Percentiles rank a stretch among this genome's conserved stretches.
Evolutionary conservation across 2,797 vertebrate genomes (phyloP).

Genomic region (Sebastes itinus): DNA sequence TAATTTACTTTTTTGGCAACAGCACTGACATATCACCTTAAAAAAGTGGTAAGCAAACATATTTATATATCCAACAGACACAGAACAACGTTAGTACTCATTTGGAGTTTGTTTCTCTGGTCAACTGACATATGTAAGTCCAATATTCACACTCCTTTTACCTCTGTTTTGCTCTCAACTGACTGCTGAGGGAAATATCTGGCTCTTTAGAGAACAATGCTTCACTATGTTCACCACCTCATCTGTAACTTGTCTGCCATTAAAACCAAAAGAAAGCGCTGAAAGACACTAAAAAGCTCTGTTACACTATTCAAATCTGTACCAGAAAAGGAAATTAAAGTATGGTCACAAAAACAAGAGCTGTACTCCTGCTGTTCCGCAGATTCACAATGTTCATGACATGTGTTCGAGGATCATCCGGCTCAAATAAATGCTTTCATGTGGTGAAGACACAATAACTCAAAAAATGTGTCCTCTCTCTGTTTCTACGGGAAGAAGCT

Average conservation of each 20-base stretch:
- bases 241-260: neutral
- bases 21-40: conserved; percentile 29
- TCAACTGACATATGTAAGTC: neutral
- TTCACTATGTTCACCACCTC: neutral
- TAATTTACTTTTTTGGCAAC: conserved; percentile 3
- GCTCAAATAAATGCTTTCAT: neutral
- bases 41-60: conserved; percentile 25
- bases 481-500: neutral
- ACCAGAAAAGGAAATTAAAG: neutral
- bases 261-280: neutral
- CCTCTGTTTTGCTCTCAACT: neutral
- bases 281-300: neutral
- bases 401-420: neutral
- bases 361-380: neutral
- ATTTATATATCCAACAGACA: neutral
- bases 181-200: neutral
- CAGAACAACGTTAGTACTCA: neutral
- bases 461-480: neutral
- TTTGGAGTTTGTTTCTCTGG: neutral
- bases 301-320: neutral
- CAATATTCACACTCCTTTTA: neutral
- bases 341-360: neutral
- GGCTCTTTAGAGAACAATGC: neutral
- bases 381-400: neutral
- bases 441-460: neutral